Base-by-base conservation (phyloP, 1,140 invertebrate genomes). In the Meloidogyne floridensis region DNA sequence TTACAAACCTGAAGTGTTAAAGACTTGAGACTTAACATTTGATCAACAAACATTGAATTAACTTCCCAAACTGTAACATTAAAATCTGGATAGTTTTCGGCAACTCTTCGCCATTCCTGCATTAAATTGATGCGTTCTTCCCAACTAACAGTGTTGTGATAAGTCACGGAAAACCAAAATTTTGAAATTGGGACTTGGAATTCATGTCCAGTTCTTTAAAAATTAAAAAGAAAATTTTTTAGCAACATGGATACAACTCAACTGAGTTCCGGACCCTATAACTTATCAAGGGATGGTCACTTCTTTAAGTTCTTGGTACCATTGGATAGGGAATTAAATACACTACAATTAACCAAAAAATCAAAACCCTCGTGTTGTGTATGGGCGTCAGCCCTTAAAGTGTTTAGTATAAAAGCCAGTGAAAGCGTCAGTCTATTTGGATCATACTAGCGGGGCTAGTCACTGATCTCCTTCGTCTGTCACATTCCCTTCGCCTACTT, bases 31-130 rank as follows among this genome's bases (percentile, higher is more conserved):
- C 85, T 82, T 13, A 89, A 81, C 89, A 89, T 89, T 77, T 89
- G 88, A 79, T 89, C 88, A 15, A 89, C 88, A 80, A 89, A 89
- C 87, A 89, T 88, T 4, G n/a, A 54, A 51, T 75, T 10, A 56
- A 79, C 82, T 72, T 89, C 87, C 87, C 87, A 89, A 11, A 88
- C 85, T 15, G 89, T 90, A n/a, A 85, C 87, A 82, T 89, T 89
- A 70, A 89, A 80, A 77, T 90, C 86, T 6, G 54, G 51, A 20
- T 82, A 82, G 9, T 81, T 69, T 42, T 86, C 82, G 4, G 87
- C 88, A 43, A 89, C 82, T 59, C 75, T 75, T 54, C 88, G 75
- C 87, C 89, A 89, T 43, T 84, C 73, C 65, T 80, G 81, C 87
- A 89, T 88, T 77, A 89, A 81, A 18, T 90, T 80, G 59, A 89